Conservation (phyloP, 2,888 invertebrate species). For the Penaeus monodon region DNA sequence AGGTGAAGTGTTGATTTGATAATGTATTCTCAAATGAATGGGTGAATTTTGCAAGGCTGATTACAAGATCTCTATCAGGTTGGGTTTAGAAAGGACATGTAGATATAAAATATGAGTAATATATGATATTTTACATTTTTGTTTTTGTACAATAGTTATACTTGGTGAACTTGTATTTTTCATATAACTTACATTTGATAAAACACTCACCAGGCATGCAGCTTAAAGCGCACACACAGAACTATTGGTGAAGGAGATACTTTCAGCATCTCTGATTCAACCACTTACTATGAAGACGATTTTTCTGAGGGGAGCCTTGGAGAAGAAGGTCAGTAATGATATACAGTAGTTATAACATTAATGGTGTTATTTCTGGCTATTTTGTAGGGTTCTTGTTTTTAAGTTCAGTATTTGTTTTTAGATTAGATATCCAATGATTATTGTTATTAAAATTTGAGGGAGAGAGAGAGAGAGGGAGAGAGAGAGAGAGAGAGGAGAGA, state of each 20-base stretch:
- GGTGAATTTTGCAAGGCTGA: no score
- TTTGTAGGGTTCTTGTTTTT: no score
- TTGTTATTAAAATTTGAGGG: no score
- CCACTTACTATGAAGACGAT: conserved; percentile 93
- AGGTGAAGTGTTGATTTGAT: conserved; percentile 70
- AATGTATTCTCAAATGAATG: no score
- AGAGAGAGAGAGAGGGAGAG: no score
- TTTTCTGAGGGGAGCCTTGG: conserved; percentile 88
- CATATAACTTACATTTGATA: background rate
- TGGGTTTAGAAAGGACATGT: no score
- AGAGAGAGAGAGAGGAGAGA: no score
- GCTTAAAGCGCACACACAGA: conserved; percentile 83
- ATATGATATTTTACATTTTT: background rate
- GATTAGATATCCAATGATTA: no score
- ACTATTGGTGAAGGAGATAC: conserved; percentile 88
- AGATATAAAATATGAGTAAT: no score
- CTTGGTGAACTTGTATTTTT: background rate
- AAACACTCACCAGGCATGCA: conserved; percentile 77
- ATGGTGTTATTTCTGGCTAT: background rate
- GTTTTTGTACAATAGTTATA: background rate
- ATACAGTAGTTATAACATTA: background rate
- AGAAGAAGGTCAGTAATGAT: conserved; percentile 79
- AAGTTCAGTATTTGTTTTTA: no score
- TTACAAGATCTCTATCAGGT: no score
- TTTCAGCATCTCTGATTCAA: conserved; percentile 88